phyloP scores from a whole-genome alignment of 2,797 vertebrate species.

The Sebastiscus tertius region DNA sequence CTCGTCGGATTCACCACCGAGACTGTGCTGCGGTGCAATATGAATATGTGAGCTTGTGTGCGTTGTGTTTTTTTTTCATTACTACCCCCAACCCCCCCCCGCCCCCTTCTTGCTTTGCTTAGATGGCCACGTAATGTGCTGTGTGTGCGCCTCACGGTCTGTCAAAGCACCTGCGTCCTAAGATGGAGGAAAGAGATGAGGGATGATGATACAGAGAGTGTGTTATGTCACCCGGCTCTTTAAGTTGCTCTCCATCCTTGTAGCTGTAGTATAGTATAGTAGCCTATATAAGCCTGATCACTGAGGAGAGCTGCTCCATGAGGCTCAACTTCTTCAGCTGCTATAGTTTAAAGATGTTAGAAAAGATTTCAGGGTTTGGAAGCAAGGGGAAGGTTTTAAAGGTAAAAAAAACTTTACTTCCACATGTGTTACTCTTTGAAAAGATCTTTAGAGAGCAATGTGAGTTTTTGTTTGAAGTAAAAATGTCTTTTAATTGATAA shows the following conservation, averaged over 20 bases:
- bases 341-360: not conserved
- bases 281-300: not conserved
- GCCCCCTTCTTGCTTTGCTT: conserved; percentile 47
- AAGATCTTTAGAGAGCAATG: not conserved
- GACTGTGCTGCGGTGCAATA: conserved; percentile 10
- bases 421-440: not conserved
- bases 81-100: not conserved
- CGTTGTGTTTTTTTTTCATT: conserved; percentile 15
- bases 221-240: conserved; percentile 59
- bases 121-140: conserved; percentile 72
- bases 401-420: not conserved
- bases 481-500: not conserved
- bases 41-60: conserved; percentile 15
- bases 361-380: not conserved
- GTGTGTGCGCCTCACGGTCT: conserved; percentile 62
- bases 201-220: conserved; percentile 47
- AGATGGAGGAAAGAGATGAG: conserved; percentile 85
- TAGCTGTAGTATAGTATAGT: not conserved
- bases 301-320: not conserved
- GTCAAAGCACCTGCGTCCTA: conserved; percentile 85
- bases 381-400: not conserved
- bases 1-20: conserved; percentile 11
- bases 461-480: not conserved
- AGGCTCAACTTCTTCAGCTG: conserved; percentile 27
- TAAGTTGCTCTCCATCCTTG: conserved; percentile 30